phyloP scores from a whole-genome alignment of 1,140 invertebrate genomes.

The Drosophila athabasca region DNA sequence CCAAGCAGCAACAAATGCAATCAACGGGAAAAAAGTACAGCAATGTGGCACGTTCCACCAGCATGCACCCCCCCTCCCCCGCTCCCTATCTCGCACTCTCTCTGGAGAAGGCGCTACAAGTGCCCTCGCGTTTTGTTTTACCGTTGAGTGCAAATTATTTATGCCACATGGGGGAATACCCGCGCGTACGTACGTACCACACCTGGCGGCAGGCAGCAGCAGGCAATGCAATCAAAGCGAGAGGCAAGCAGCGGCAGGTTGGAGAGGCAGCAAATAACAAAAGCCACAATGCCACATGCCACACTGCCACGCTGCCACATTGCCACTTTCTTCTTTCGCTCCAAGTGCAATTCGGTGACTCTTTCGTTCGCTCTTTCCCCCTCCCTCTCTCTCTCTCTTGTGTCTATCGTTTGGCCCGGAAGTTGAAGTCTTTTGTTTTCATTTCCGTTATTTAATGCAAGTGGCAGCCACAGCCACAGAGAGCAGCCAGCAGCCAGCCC shows the following conservation, averaged over 20 bases:
- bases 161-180: constrained; percentile 64
- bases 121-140: constrained; percentile 67
- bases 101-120: constrained; percentile 55
- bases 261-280: constrained; percentile 49
- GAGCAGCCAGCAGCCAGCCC: too few relatives aligned
- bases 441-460: constrained; percentile 81
- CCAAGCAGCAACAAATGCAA: constrained; percentile 46
- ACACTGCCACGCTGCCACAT: constrained; percentile 71
- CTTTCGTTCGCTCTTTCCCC: constrained; percentile 29
- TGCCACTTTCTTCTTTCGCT: constrained; percentile 76
- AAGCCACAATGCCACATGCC: constrained; percentile 67
- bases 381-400: background rate
- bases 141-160: constrained; percentile 76
- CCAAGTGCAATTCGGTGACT: constrained; percentile 59
- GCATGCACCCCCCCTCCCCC: constrained; percentile 4
- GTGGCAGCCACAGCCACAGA: constrained; percentile 47
- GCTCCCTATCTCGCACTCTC: background rate
- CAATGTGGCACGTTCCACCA: constrained; percentile 34
- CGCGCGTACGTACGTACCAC: background rate
- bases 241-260: too few relatives aligned
- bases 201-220: too few relatives aligned
- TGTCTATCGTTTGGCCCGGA: constrained; percentile 35
- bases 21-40: constrained; percentile 48
- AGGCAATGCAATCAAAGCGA: too few relatives aligned
- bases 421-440: constrained; percentile 80